phyloP scores from a whole-genome alignment of 1,140 invertebrate species.

The Pseudachorutes palmiensis region DNA sequence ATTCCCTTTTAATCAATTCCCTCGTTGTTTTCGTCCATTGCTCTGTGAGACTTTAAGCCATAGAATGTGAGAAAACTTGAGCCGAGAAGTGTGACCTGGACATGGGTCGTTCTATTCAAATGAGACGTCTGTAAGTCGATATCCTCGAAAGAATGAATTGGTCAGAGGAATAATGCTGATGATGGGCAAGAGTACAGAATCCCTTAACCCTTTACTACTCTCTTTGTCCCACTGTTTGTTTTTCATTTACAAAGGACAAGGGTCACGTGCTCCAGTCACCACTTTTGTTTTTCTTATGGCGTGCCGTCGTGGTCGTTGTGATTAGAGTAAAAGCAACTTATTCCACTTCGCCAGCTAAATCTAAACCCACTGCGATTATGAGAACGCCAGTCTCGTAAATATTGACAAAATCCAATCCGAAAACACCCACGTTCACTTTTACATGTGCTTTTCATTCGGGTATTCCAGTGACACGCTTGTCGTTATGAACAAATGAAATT shows the following conservation, averaged over 20 bases:
- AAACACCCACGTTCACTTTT: too few relatives aligned
- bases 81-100: conserved; percentile 4
- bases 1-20: not conserved
- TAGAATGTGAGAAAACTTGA: not conserved
- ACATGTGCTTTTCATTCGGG: too few relatives aligned
- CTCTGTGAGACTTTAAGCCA: not conserved
- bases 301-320: not conserved
- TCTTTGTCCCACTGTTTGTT: not conserved
- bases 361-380: not conserved
- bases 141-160: not conserved
- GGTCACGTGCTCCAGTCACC: conserved; percentile 4
- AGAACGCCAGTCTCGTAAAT: not conserved
- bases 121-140: conserved; percentile 6
- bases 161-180: too few relatives aligned
- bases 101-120: not conserved
- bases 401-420: not conserved
- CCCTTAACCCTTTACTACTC: not conserved
- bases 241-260: conserved; percentile 2
- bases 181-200: too few relatives aligned
- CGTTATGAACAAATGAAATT: too few relatives aligned
- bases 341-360: not conserved
- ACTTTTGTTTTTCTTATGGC: conserved; percentile 7
- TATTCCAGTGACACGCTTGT: too few relatives aligned
- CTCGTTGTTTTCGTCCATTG: not conserved
- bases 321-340: not conserved